Percentiles rank a stretch among this genome's conserved stretches.
phyloP scores from a whole-genome alignment of 2,797 vertebrate genomes.

The Lemur catta region DNA sequence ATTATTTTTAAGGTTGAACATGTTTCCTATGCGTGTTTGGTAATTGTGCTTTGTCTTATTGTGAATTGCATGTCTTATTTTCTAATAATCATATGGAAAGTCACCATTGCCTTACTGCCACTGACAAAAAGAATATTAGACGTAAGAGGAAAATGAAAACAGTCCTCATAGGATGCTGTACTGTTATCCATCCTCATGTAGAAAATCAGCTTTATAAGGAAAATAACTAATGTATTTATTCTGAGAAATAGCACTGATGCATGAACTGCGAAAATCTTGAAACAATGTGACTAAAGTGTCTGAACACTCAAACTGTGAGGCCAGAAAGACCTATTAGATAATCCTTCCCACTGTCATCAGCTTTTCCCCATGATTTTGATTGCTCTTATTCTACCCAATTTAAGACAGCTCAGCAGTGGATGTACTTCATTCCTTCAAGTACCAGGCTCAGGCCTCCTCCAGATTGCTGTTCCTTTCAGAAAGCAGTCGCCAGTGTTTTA shows the following conservation, averaged over 20 bases:
- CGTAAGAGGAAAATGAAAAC: constrained; percentile 49
- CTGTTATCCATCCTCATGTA: neutral
- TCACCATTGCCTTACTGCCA: neutral
- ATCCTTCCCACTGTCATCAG: neutral
- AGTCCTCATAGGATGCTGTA: constrained; percentile 16
- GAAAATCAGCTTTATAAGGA: constrained; percentile 60
- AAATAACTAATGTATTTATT: constrained; percentile 51
- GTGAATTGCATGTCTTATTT: constrained; percentile 13
- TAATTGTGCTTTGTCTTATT: neutral
- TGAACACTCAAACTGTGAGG: constrained; percentile 29
- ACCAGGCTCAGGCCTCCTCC: constrained; percentile 54
- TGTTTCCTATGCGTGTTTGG: neutral
- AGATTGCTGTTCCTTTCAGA: constrained; percentile 50
- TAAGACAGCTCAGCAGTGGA: constrained; percentile 54
- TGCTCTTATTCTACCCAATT: constrained; percentile 59
- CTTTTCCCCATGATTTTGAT: neutral
- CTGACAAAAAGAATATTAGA: constrained; percentile 41
- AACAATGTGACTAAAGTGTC: neutral
- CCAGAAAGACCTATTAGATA: constrained; percentile 26
- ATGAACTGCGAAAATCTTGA: constrained; percentile 29
- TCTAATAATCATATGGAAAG: constrained; percentile 4
- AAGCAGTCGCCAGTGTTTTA: constrained; percentile 59
- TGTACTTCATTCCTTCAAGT: constrained; percentile 48
- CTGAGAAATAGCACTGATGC: constrained; percentile 43
- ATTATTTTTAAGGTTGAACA: constrained; percentile 11